phyloP scores from a whole-genome alignment of 2,888 invertebrate genomes.

The Stenodera caucasica region DNA sequence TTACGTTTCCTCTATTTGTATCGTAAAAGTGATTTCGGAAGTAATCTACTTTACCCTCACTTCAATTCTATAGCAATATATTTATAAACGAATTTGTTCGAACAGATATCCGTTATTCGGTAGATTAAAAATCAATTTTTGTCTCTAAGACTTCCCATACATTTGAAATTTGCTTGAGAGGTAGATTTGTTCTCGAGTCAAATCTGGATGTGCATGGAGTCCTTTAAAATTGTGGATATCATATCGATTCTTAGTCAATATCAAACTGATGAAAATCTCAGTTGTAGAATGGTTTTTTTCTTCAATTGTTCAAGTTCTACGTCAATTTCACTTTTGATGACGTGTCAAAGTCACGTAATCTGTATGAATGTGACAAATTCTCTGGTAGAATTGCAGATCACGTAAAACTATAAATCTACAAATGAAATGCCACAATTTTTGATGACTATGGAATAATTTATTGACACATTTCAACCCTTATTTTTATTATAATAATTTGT shows the following conservation, averaged over 20 bases:
- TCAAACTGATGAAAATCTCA: no score
- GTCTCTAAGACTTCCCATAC: no score
- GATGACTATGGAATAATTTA: conserved; percentile 19
- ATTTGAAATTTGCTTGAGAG: no score
- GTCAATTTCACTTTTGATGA: background rate
- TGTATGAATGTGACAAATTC: conserved; percentile 18
- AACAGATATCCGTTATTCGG: background rate
- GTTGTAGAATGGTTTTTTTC: no score
- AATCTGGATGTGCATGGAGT: no score
- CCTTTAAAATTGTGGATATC: no score
- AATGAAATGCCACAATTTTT: conserved; percentile 14
- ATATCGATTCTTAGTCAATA: no score
- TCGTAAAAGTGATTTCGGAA: conserved; percentile 26
- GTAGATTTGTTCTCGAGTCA: no score
- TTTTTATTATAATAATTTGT: no score
- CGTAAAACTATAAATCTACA: conserved; percentile 23
- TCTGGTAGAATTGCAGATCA: conserved; percentile 17
- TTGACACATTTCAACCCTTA: conserved; percentile 18
- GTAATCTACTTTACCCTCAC: conserved; percentile 19
- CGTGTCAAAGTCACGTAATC: conserved; percentile 19
- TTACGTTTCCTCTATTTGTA: background rate
- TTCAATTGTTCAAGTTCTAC: background rate
- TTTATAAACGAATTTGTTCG: conserved; percentile 12
- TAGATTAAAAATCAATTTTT: no score
- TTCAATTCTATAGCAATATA: conserved; percentile 12